Evolutionary conservation across 2,797 vertebrate species (phyloP).

Genomic region (Semaprochilodus insignis): DNA sequence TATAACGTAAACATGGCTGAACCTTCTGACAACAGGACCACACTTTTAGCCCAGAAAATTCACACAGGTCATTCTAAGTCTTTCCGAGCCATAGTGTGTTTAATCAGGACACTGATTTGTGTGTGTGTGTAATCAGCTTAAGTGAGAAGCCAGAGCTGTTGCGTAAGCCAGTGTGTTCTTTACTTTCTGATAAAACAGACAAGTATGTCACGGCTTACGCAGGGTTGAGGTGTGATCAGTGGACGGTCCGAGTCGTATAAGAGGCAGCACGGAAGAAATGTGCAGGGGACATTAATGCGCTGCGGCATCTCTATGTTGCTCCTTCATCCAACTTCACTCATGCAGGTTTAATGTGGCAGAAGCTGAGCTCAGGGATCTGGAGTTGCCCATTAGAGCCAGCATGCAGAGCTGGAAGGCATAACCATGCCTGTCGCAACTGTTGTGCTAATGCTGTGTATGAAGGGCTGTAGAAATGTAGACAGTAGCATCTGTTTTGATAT

Average conservation of each 20-base stretch:
- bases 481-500: not conserved
- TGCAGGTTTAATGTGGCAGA: slow-evolving; percentile 4
- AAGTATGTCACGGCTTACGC: slow-evolving; percentile 40
- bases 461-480: not conserved
- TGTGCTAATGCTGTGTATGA: not conserved
- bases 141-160: slow-evolving; percentile 26
- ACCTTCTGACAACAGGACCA: not conserved
- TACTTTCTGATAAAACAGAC: slow-evolving; percentile 8
- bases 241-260: not conserved
- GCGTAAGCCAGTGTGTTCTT: slow-evolving; percentile 26
- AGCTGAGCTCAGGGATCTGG: slow-evolving; percentile 2
- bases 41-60: not conserved
- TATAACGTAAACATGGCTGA: no score
- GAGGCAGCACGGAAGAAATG: not conserved
- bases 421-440: not conserved
- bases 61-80: not conserved
- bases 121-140: slow-evolving; percentile 36
- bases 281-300: not conserved
- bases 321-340: not conserved
- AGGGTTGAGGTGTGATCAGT: not conserved
- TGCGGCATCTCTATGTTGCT: not conserved
- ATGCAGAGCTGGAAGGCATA: not conserved
- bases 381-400: not conserved
- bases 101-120: slow-evolving; percentile 39
- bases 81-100: slow-evolving; percentile 28